phyloP scores from a whole-genome alignment of 2,888 invertebrate genomes.

The Gisinianus flammeolus region DNA sequence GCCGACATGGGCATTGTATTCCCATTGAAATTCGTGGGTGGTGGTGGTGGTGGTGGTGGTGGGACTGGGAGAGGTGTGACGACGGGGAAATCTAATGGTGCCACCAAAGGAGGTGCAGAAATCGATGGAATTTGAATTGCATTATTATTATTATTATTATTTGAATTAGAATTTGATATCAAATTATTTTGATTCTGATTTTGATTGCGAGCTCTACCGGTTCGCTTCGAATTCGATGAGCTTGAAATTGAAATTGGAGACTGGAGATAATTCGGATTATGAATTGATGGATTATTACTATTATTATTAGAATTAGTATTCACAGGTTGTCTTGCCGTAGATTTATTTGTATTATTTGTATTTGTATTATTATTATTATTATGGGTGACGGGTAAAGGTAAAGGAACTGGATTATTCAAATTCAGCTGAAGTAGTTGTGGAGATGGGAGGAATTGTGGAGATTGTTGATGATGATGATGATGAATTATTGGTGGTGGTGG shows the following conservation, averaged over 20 bases:
- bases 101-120: not conserved
- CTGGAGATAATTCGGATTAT: too few relatives aligned
- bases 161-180: too few relatives aligned
- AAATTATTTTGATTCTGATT: not conserved
- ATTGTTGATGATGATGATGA: not conserved
- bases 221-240: not conserved
- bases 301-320: not conserved
- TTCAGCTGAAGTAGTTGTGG: too few relatives aligned
- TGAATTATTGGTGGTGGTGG: not conserved
- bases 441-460: not conserved
- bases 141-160: not conserved
- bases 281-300: not conserved
- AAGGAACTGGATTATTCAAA: too few relatives aligned
- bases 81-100: not conserved
- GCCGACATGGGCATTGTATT: too few relatives aligned
- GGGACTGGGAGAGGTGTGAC: too few relatives aligned
- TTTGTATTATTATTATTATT: not conserved
- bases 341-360: not conserved
- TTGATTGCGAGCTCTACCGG: not conserved
- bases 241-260: too few relatives aligned
- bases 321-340: not conserved
- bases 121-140: not conserved
- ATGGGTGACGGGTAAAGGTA: not conserved
- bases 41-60: not conserved
- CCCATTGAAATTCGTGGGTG: conserved; percentile 11